Evolutionary conservation across 2,113 vertebrate species (phyloP).

Genomic region (Myrmecobius fasciatus): DNA sequence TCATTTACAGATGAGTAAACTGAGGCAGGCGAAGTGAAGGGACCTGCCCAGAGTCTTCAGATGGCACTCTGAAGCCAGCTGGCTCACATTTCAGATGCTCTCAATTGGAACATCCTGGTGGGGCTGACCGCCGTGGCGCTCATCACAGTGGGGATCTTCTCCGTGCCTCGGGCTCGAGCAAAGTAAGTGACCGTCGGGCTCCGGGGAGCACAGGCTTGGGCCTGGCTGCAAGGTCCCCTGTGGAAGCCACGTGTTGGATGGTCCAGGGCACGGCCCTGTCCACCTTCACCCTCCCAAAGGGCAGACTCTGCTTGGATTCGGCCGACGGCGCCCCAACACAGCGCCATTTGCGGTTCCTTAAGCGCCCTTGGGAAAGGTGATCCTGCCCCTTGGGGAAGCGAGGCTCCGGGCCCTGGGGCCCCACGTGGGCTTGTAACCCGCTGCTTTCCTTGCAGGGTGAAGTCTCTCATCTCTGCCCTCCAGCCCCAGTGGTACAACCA

Average conservation of each 20-base stretch:
- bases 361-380: slow-evolving; percentile 1
- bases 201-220: no score
- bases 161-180: slow-evolving; percentile 61
- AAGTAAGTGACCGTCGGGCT: no score
- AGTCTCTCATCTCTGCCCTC: slow-evolving; percentile 62
- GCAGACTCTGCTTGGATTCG: no score
- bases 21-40: not conserved
- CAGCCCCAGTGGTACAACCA: slow-evolving; percentile 74
- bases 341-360: slow-evolving; percentile 12
- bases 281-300: no score
- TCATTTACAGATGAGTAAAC: not conserved
- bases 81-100: slow-evolving; percentile 64
- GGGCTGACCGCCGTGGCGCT: slow-evolving; percentile 58
- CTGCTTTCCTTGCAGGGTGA: slow-evolving; percentile 56
- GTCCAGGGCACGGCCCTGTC: slow-evolving; percentile 1
- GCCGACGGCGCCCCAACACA: not conserved
- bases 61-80: not conserved
- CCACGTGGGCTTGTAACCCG: not conserved
- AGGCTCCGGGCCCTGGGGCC: not conserved
- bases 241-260: not conserved
- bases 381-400: not conserved
- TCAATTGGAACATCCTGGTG: slow-evolving; percentile 39
- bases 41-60: not conserved
- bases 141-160: slow-evolving; percentile 72
- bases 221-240: not conserved